Evolutionary conservation across 2,888 invertebrate genomes (phyloP), one percentile per base, ranked within the genome.

Genomic region (Acleris cristana): DNA sequence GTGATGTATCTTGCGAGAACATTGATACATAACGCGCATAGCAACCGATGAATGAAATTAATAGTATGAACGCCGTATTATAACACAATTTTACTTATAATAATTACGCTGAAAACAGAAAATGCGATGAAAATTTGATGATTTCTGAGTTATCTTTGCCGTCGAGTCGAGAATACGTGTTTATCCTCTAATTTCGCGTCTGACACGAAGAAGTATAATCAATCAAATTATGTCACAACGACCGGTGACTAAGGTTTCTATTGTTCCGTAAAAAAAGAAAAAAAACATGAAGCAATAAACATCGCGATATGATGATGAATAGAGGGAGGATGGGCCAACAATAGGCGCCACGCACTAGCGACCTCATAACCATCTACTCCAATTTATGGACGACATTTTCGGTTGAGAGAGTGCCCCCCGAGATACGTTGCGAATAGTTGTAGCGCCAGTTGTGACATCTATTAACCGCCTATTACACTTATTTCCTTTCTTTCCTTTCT

Each of bases 291-390:
- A 74, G 76, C 77, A 75, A 82, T 82, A 80, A 84, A 83, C 84
- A 79, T 74, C 76, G 74, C 81, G 82, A 80, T 77, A 80, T 74
- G 77, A 78, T 87, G 84, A 86, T 81, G 82, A 84, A 87, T 83
- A 80, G 74, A 73, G 73, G 73, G 75, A 71, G 59, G 73, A 68
- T 72, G 73, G 73, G 77, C 79, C 79, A 78, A 88, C 83, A 89
- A 88, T 85, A 84, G 79, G 82, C 80, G 86, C 84, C 87, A 87
- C 86, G 86, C 84, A 84, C 81, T 87, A 79, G 81, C 81, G 81
- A 85, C 84, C 86, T 88, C 86, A 86, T 89, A 88, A 86, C 86
- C 86, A 85, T 86, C 82, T 83, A 81, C 83, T 82, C 73, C 80
- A 85, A 87, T 88, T 86, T 86, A 89, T 86, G 79, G 79, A 73